Evolutionary conservation across 2,797 vertebrate genomes (phyloP), one percentile per base, ranked within the genome.

Genomic region (Netta rufina): DNA sequence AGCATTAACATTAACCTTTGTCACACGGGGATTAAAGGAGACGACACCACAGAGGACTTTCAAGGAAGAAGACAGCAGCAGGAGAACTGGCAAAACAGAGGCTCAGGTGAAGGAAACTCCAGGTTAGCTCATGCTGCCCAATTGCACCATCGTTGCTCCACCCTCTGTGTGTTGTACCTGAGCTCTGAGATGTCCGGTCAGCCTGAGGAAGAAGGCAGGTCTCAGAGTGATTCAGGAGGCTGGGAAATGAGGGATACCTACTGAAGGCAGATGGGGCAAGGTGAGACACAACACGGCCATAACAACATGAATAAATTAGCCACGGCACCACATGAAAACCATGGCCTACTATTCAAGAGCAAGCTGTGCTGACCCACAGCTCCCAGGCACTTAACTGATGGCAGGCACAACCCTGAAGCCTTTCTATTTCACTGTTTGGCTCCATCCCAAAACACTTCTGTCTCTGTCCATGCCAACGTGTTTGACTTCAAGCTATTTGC

Each of bases 1-100:
- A 94, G 77, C 47, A 96, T 96, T 93, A 96, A 94, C 60, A 53
- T 74, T 92, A 96, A 94, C 90, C 87, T 95, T 92, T 94, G 81
- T 78, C 83, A 47, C 65, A 85, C 58, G 78, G 84, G 74, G 65
- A 93, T 92, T 96, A 95, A 87, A 95, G 88, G 80, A 85, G 72
- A 83, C 1, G 9, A 72, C n/a, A 95, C 71, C 64, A 90, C 10
- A 79, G 62, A 90, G 69, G 38, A 84, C 32, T 41, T 6, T 41
- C 5, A 11, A 71, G 41, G 30, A 89, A 76, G 67, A 33, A 93
- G 45, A 3, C 6, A 76, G 49, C 28, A 74, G 39, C 4, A 80
- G 27, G 7, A 61, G 8, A 77, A 76, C 83, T 92, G 41, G 27
- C 58, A 89, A 41, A 94, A 72, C 45, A 72, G 66, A 71, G 81